phyloP scores from a whole-genome alignment of 2,797 vertebrate genomes.

The Phrynocephalus vlangalii region DNA sequence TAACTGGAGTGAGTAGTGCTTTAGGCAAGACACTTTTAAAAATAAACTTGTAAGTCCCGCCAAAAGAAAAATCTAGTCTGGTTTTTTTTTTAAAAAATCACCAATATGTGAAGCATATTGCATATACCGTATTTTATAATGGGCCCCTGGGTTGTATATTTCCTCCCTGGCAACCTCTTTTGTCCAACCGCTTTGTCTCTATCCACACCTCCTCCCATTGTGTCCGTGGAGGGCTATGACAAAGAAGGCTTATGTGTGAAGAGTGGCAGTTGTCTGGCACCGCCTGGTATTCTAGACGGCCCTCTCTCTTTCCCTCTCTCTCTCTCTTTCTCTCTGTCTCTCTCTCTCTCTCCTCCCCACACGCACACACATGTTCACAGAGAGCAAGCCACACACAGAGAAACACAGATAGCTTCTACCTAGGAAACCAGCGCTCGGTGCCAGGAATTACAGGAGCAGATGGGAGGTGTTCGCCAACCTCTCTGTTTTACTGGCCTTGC shows the following conservation, averaged over 20 bases:
- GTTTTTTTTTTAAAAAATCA: too few relatives aligned
- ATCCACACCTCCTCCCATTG: slow-evolving; percentile 20
- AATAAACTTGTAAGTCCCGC: background rate
- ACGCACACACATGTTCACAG: background rate
- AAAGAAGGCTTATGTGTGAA: slow-evolving; percentile 38
- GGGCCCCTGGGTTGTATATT: background rate
- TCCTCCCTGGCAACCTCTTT: background rate
- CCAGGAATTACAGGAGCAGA: slow-evolving; percentile 34
- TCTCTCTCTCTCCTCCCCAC: background rate
- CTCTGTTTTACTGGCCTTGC: background rate
- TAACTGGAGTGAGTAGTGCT: too few relatives aligned
- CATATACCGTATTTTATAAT: background rate
- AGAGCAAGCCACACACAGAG: slow-evolving; percentile 4
- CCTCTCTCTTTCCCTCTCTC: background rate
- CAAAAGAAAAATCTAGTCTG: background rate
- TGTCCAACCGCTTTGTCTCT: background rate
- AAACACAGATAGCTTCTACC: slow-evolving; percentile 20
- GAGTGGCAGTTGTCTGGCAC: slow-evolving; percentile 30
- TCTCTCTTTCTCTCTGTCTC: background rate
- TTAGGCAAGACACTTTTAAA: background rate
- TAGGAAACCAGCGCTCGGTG: slow-evolving; percentile 4
- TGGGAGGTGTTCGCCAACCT: background rate
- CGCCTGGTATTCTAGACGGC: slow-evolving; percentile 26
- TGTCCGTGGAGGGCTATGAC: slow-evolving; percentile 15
- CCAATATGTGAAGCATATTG: background rate